Evolutionary conservation across 2,797 vertebrate species (phyloP).

Genomic region (Sorex maritimensis): DNA sequence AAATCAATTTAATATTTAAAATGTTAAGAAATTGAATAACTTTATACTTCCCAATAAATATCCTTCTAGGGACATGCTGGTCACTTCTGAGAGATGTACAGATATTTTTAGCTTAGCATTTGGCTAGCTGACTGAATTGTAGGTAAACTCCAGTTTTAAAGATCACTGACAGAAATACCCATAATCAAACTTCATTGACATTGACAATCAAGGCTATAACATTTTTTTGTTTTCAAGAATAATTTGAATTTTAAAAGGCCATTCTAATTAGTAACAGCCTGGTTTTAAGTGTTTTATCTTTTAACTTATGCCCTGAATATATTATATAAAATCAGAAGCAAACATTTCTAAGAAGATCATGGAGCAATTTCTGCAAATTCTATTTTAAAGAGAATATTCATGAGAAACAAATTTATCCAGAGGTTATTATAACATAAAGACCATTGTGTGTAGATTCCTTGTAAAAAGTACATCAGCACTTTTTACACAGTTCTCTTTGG

Average conservation of each 20-base stretch:
- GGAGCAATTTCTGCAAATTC: neutral
- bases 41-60: neutral
- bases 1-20: neutral
- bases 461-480: neutral
- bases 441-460: neutral
- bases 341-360: neutral
- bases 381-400: neutral
- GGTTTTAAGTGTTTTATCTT: slow-evolving; percentile 15
- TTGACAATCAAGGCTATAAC: slow-evolving; percentile 2
- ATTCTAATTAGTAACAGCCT: neutral
- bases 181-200: neutral
- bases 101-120: slow-evolving; percentile 9
- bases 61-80: neutral
- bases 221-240: slow-evolving; percentile 54
- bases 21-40: neutral
- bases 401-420: slow-evolving; percentile 7
- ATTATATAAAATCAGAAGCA: neutral
- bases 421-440: neutral
- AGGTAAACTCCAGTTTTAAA: neutral
- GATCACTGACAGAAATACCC: slow-evolving; percentile 10
- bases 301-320: slow-evolving; percentile 43
- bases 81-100: neutral
- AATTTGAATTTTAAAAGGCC: slow-evolving; percentile 19
- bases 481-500: neutral
- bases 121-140: neutral